These are phyloP conservation scores for Heterotilapia buettikoferi DNA, from an alignment of 2,113 vertebrate species.

Conservation along the genomic window DNA sequence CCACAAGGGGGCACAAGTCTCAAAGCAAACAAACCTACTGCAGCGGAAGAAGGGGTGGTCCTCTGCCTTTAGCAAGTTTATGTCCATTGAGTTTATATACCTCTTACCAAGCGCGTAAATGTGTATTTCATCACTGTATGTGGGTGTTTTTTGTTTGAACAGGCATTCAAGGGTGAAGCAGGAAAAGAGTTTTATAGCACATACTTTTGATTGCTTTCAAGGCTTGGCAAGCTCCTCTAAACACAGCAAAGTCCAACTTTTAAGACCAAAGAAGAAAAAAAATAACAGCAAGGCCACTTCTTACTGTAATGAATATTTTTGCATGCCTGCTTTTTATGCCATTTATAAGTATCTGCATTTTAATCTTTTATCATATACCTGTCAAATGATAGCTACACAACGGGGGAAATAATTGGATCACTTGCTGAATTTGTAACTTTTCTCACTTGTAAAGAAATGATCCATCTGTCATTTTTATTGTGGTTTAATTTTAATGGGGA, in stretches of 20 bases:
- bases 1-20: constrained; percentile 33
- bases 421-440: not conserved
- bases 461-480: not conserved
- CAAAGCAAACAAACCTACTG: not conserved
- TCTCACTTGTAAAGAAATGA: not conserved
- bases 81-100: not conserved
- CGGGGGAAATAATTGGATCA: not conserved
- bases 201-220: not conserved
- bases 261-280: not conserved
- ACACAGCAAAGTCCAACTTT: not conserved
- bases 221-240: not conserved
- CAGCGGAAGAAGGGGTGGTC: not conserved
- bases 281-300: not conserved
- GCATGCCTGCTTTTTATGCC: not conserved
- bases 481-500: not conserved
- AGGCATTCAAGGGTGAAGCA: not conserved
- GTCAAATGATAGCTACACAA: not conserved
- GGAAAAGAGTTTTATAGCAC: constrained; percentile 14
- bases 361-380: not conserved
- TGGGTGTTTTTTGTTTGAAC: not conserved
- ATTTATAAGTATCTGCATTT: not conserved
- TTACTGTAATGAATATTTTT: not conserved
- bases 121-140: not conserved
- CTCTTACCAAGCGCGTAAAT: not conserved
- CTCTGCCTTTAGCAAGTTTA: not conserved